Base-by-base conservation (phyloP, 1,140 invertebrate genomes). In the Euura lappo region DNA sequence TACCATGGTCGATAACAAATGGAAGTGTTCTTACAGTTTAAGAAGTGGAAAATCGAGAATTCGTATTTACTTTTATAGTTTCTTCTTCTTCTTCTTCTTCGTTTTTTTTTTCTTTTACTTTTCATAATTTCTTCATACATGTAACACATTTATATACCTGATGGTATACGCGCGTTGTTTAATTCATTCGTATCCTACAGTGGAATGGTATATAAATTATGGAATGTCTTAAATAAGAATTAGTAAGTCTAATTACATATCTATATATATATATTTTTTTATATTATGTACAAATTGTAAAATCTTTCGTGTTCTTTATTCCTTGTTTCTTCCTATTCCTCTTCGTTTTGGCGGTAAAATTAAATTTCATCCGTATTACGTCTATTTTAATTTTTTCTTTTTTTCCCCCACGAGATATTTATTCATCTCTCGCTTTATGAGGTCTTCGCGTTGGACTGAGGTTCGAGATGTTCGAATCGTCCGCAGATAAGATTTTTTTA, bases 281-380 rank as follows among this genome's bases (percentile, higher is more conserved):
- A 28, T 64, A 83, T 83, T 84, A 85, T 86, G 77, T 85, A 86
- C 82, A 86, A 86, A 86, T 86, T 84, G 81, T 83, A 85, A 85
- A 84, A 85, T 84, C 13, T 60, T 60, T n/a, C 51, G 8, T n/a
- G 76, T 79, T 65, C 42, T 81, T 74, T 77, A 76, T 68, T 75
- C 74, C 74, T 70, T 80, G 76, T 75, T 76, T 75, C 76, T 78
- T 67, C 78, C 71, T 76, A 76, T 78, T 74, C 71, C 72, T 71
- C 77, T 75, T 70, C 75, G 74, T 71, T 74, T 69, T 79, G 44
- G 71, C 6, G 6, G 10, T 60, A n/a, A 11, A 60, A 60, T 60
- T 60, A 69, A 75, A 68, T 68, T 76, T 71, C 74, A 75, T 71
- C 72, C 68, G 68, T 72, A 74, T 70, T 65, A 47, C 68, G 69